A percentile compares a stretch with the other conserved stretches of the same genome.
phyloP scores from a whole-genome alignment of 2,797 vertebrate species.

The Chiroxiphia lanceolata region DNA sequence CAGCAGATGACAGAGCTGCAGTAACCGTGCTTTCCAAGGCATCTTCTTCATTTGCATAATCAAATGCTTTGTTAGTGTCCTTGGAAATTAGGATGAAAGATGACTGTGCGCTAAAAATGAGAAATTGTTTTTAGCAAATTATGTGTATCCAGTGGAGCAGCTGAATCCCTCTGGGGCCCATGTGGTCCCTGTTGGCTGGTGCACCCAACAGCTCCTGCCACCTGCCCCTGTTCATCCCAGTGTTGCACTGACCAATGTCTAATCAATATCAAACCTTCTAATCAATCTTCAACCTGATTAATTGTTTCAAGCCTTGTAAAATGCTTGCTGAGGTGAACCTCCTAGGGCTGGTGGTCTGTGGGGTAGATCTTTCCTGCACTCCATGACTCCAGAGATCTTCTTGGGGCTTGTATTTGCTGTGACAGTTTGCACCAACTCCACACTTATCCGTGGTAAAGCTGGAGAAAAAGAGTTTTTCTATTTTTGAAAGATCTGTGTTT shows the following conservation, averaged over 20 bases:
- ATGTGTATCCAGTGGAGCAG: conserved; percentile 3
- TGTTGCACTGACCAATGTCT: neutral
- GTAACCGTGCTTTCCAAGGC: neutral
- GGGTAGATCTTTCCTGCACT: neutral
- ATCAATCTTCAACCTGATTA: neutral
- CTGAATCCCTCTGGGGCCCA: conserved; percentile 21
- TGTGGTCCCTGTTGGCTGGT: neutral
- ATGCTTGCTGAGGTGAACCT: neutral
- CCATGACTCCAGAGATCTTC: neutral
- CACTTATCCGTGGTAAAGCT: neutral
- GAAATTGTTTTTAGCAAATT: conserved; percentile 26
- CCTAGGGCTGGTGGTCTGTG: neutral
- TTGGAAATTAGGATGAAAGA: conserved; percentile 55
- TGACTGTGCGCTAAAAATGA: conserved; percentile 33
- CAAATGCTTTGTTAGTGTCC: conserved; percentile 42
- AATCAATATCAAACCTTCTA: conserved; percentile 28
- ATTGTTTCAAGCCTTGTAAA: neutral
- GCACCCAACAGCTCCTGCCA: conserved; percentile 10
- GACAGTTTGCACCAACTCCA: neutral
- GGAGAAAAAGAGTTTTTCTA: neutral
- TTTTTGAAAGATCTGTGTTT: neutral
- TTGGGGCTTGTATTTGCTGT: neutral
- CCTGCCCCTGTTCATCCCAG: conserved; percentile 13
- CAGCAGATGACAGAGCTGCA: conserved; percentile 55
- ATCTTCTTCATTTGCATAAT: conserved; percentile 51